A percentile compares a stretch with the other conserved stretches of the same genome.
Evolutionary conservation across 2,888 invertebrate species (phyloP).

Genomic region (Apoda limacodes): DNA sequence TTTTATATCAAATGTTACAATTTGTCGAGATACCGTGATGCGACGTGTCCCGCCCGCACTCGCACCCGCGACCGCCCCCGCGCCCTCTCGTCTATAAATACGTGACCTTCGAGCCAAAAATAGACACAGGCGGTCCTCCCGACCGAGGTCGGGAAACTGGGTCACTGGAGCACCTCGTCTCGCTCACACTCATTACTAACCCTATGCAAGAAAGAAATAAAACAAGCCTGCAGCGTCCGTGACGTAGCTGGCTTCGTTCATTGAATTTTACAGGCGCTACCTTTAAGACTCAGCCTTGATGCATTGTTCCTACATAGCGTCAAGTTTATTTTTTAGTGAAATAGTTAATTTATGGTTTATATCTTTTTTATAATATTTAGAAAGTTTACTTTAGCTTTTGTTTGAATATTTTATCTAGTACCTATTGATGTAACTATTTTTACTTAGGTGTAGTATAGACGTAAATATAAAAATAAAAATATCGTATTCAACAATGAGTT

Average conservation of each 20-base stretch:
- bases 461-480: too few relatives aligned
- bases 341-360: conserved; percentile 3
- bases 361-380: too few relatives aligned
- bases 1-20: too few relatives aligned
- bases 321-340: conserved; percentile 2
- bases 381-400: too few relatives aligned
- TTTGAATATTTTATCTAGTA: too few relatives aligned
- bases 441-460: too few relatives aligned
- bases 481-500: too few relatives aligned
- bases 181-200: conserved; percentile 25
- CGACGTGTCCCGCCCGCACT: too few relatives aligned
- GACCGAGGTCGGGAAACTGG: conserved; percentile 63
- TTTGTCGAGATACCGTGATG: too few relatives aligned
- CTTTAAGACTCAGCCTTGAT: conserved; percentile 30
- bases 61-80: conserved; percentile 20
- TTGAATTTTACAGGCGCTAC: conserved; percentile 55
- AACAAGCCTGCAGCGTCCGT: conserved; percentile 45
- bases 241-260: conserved; percentile 58
- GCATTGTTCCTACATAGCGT: conserved; percentile 26
- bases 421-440: too few relatives aligned
- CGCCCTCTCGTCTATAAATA: conserved; percentile 53
- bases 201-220: conserved; percentile 29
- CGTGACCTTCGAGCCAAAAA: conserved; percentile 68
- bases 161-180: conserved; percentile 43
- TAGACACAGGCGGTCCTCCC: conserved; percentile 60